Conservation (phyloP, 1,140 invertebrate species). For the Thaumatotibia leucotreta region DNA sequence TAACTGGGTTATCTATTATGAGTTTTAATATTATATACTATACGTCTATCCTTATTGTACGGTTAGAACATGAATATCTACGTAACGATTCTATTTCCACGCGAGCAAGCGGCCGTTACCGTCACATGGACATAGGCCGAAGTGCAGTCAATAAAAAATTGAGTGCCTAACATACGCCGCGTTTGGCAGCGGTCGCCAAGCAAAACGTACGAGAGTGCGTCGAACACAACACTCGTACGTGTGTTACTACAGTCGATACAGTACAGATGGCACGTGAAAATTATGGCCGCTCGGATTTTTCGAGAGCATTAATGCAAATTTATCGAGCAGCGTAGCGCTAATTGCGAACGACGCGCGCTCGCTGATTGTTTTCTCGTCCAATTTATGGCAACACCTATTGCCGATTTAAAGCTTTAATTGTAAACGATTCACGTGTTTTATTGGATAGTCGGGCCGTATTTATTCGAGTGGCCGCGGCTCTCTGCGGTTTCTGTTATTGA, state of each 20-base stretch:
- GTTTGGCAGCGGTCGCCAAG: not conserved
- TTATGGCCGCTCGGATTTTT: conserved; percentile 73
- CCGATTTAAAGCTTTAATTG: conserved; percentile 76
- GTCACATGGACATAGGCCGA: not conserved
- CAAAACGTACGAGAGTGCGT: conserved; percentile 1
- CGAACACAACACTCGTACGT: not conserved
- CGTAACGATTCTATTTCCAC: not conserved
- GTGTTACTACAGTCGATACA: not conserved
- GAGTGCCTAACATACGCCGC: not conserved
- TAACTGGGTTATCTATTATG: too few relatives aligned
- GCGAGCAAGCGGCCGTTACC: not conserved
- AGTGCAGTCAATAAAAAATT: not conserved
- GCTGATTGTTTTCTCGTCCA: conserved; percentile 74
- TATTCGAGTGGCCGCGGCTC: conserved; percentile 58
- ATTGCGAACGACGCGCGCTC: conserved; percentile 68
- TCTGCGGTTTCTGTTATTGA: conserved; percentile 70
- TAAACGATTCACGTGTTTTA: conserved; percentile 74
- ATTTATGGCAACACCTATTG: conserved; percentile 76
- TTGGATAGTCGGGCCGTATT: conserved; percentile 72
- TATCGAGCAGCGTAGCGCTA: conserved; percentile 71
- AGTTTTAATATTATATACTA: too few relatives aligned
- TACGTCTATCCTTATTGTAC: too few relatives aligned
- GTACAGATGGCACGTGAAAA: conserved; percentile 58
- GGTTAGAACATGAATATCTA: not conserved
- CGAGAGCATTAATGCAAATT: conserved; percentile 76